These are phyloP conservation scores for Spilosoma lubricipeda DNA, from an alignment of 2,888 invertebrate species.

Conservation along the genomic window DNA sequence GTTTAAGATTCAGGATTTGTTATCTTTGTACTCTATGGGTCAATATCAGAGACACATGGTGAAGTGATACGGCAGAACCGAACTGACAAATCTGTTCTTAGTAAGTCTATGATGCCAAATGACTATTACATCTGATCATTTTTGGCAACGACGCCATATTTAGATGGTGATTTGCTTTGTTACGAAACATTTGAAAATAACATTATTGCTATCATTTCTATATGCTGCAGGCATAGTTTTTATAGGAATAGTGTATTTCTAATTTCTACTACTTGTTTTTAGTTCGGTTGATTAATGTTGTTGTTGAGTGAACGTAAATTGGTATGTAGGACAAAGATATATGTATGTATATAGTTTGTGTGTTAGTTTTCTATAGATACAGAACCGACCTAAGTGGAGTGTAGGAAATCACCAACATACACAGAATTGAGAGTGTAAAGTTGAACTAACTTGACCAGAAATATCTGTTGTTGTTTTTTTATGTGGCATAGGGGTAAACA, in stretches of 20 bases:
- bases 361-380: neutral
- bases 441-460: too few relatives aligned
- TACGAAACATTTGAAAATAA: neutral
- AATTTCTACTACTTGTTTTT: neutral
- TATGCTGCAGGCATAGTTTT: neutral
- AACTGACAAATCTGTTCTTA: neutral
- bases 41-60: too few relatives aligned
- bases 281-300: neutral
- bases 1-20: too few relatives aligned
- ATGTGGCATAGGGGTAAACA: too few relatives aligned
- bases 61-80: too few relatives aligned
- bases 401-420: neutral
- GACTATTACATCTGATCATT: conserved; percentile 33
- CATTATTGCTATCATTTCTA: neutral
- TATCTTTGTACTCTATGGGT: too few relatives aligned
- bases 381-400: neutral
- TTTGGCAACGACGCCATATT: conserved; percentile 25
- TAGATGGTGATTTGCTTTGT: neutral
- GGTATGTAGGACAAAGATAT: neutral
- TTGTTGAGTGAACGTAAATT: neutral
- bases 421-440: too few relatives aligned
- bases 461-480: too few relatives aligned
- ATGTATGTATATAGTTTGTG: neutral
- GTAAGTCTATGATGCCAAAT: conserved; percentile 21
- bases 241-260: neutral